Evolutionary conservation across 1,140 invertebrate species (phyloP).

Genomic region (Lerema accius): DNA sequence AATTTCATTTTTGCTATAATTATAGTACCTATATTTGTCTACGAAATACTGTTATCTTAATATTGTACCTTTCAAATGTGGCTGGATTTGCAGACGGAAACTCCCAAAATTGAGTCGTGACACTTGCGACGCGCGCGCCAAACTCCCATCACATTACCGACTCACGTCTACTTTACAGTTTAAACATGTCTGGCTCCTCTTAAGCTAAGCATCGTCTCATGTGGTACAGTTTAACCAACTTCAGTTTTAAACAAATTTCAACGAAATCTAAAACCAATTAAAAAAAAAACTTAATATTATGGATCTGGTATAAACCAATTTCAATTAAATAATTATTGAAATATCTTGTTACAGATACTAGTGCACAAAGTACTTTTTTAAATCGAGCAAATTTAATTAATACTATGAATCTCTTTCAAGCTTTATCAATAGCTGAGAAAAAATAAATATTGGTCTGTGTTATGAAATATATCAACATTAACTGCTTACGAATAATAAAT

Average conservation of each 20-base stretch:
- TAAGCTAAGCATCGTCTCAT: constrained; percentile 5
- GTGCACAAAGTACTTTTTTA: not conserved
- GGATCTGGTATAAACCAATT: too few relatives aligned
- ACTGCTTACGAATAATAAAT: constrained; percentile 10
- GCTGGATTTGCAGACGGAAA: not conserved
- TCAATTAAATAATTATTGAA: too few relatives aligned
- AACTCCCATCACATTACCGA: constrained; percentile 6
- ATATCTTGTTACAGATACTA: too few relatives aligned
- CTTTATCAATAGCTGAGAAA: constrained; percentile 5
- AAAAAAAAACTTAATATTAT: too few relatives aligned
- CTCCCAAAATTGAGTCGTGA: not conserved
- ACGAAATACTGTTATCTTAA: too few relatives aligned
- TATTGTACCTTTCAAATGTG: too few relatives aligned
- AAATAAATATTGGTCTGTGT: constrained; percentile 14
- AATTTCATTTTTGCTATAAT: too few relatives aligned
- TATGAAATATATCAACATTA: constrained; percentile 18
- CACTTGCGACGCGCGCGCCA: too few relatives aligned
- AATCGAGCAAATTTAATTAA: constrained; percentile 10
- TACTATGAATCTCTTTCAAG: constrained; percentile 4
- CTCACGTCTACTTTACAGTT: constrained; percentile 12
- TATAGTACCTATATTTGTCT: too few relatives aligned
- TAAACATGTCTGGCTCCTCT: constrained; percentile 12
- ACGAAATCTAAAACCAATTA: too few relatives aligned
- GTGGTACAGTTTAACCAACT: too few relatives aligned
- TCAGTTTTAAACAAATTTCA: too few relatives aligned